Evolutionary conservation across 2,888 invertebrate genomes (phyloP).

Genomic region (Ophion costatus): DNA sequence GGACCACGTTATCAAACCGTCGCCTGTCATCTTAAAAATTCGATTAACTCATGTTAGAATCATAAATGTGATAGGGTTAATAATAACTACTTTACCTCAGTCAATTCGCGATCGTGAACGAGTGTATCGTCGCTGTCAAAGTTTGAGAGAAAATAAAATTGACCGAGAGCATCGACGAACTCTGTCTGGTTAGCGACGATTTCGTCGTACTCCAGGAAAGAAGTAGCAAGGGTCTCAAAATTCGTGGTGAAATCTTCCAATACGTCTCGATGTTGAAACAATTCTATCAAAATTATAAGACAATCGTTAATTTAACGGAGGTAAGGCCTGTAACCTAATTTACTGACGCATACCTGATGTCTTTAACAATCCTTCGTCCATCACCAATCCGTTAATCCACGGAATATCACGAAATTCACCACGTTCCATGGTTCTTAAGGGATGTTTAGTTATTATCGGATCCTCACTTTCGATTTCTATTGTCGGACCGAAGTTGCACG

Average conservation of each 20-base stretch:
- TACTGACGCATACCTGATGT: conserved; percentile 68
- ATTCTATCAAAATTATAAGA: conserved; percentile 34
- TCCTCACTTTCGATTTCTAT: conserved; percentile 76
- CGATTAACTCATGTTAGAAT: not conserved
- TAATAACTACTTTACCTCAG: conserved; percentile 49
- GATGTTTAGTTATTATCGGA: conserved; percentile 76
- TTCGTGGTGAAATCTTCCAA: conserved; percentile 62
- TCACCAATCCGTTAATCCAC: conserved; percentile 74
- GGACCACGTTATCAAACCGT: conserved; percentile 70
- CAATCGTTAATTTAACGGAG: not conserved
- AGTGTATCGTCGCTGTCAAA: not conserved
- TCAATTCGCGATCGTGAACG: conserved; percentile 32
- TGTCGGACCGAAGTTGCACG: conserved; percentile 74
- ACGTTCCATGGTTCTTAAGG: conserved; percentile 67
- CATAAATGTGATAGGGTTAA: not conserved
- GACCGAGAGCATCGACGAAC: conserved; percentile 65
- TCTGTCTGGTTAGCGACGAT: conserved; percentile 60
- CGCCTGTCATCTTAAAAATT: conserved; percentile 69
- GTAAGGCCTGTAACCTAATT: not conserved
- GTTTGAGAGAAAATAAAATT: conserved; percentile 66
- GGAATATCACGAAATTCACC: conserved; percentile 77
- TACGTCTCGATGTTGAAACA: conserved; percentile 48
- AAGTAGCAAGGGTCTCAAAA: conserved; percentile 62
- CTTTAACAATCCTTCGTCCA: conserved; percentile 75
- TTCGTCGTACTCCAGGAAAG: conserved; percentile 65